These are phyloP conservation scores for Calidris pygmaea DNA, from an alignment of 2,113 vertebrate genomes.

Conservation along the genomic window DNA sequence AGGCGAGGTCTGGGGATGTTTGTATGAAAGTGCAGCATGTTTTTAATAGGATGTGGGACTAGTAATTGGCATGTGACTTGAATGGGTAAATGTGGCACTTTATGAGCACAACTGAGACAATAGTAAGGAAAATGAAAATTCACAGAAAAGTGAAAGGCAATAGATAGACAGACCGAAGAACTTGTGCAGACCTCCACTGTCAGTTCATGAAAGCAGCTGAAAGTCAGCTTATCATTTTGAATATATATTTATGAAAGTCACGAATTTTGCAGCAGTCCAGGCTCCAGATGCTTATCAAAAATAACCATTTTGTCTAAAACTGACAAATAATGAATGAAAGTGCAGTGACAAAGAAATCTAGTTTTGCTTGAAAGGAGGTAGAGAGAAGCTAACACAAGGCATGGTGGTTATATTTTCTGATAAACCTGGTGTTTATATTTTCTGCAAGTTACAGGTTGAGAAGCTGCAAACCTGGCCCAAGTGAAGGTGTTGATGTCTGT, in stretches of 20 bases:
- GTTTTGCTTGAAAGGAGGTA: background rate
- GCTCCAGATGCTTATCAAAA: background rate
- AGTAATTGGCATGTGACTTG: constrained; percentile 5
- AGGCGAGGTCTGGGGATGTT: background rate
- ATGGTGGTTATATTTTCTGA: background rate
- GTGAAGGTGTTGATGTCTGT: background rate
- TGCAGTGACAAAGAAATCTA: background rate
- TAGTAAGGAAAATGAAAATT: background rate
- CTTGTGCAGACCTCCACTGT: background rate
- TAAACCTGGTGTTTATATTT: background rate
- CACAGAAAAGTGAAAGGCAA: background rate
- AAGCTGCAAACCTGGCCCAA: background rate
- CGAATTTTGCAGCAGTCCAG: background rate
- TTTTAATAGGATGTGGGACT: background rate
- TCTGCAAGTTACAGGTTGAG: background rate
- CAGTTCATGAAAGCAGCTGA: background rate
- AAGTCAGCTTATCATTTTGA: background rate
- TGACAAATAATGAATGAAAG: background rate
- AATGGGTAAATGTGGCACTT: background rate
- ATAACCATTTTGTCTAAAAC: background rate
- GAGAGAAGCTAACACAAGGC: background rate
- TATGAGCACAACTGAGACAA: background rate
- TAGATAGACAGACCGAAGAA: background rate
- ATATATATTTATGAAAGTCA: background rate
- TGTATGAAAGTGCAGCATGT: background rate